Evolutionary conservation across 2,888 invertebrate species (phyloP).

Genomic region (Chalcosyrphus nemorum): DNA sequence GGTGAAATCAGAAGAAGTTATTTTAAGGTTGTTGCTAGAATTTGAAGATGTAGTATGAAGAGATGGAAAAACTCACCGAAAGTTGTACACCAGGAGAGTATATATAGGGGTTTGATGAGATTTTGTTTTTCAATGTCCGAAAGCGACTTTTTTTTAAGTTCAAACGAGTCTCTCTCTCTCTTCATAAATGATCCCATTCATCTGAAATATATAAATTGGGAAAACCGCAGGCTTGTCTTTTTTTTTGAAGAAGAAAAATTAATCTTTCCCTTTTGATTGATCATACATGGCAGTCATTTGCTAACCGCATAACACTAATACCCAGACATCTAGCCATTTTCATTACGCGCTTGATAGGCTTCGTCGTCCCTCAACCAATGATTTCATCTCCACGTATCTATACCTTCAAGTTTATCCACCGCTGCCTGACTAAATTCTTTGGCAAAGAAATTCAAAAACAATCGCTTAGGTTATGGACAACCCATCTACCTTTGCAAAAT

Average conservation of each 20-base stretch:
- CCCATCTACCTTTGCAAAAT: constrained; percentile 40
- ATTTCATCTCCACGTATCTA: constrained; percentile 35
- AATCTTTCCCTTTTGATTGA: constrained; percentile 61
- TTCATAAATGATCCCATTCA: neutral
- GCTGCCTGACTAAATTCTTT: constrained; percentile 39
- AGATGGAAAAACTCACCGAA: no score
- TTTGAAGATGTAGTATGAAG: no score
- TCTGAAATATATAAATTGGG: neutral
- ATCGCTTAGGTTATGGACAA: constrained; percentile 62
- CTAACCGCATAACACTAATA: constrained; percentile 58
- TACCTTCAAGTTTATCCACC: constrained; percentile 25
- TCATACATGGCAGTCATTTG: constrained; percentile 17
- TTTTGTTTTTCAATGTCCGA: no score
- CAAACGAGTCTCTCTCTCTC: no score
- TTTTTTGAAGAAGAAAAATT: constrained; percentile 36
- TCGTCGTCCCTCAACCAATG: constrained; percentile 36
- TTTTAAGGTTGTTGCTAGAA: neutral
- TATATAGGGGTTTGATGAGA: no score
- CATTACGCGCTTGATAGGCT: constrained; percentile 72
- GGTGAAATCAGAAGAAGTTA: no score
- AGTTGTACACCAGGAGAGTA: no score
- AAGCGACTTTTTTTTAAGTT: no score
- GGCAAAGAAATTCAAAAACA: constrained; percentile 65
- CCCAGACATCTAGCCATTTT: constrained; percentile 65
- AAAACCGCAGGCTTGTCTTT: neutral